Evolutionary conservation across 2,797 vertebrate genomes (phyloP), one percentile per base, ranked within the genome.

Genomic region (Potorous gilbertii): DNA sequence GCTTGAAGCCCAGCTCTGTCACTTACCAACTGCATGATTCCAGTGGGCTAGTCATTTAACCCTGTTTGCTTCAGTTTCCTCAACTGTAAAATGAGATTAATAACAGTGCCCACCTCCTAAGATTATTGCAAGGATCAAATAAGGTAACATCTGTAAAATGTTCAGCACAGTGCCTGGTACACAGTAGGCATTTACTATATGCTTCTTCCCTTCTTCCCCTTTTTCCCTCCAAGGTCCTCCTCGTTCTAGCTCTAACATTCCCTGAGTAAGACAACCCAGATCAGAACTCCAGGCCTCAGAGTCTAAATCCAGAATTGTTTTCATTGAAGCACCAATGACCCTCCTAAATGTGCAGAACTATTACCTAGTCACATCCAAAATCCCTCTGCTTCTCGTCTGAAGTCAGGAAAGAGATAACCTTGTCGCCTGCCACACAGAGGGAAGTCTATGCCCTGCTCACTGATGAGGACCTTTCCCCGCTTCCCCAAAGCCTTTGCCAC

Each of bases 381-480:
- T 2, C 54, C 50, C 52, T 59, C 90, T n/a, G 24, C 29, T 90
- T 95, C 55, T 90, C 55, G 0, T 28, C 18, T 0, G n/a, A 56
- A 56, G 55, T 91, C 93, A 16, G 13, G 11, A 40, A 56, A 93
- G 54, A 50, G 40, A 27, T 27, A 55, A 54, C 74, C 74, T 56
- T 90, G 74, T 57, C 46, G 34, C 52, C 46, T 21, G 28, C 54
- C 89, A 6, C 14, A 46, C 40, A n/a, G 50, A 28, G 2, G 34
- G 31, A 94, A 93, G 21, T 54, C 6, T 50, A 54, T 6, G 18
- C 29, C 59, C 31, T 34, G 16, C 16, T 12, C 54, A 21, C 40
- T 1, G 46, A 91, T 0, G 28, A 50, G 13, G 55, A 31, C 52
- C 54, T 0, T 1, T 0, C 0, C 3, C 66, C 1, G 0, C 5